Base-by-base conservation (phyloP, 2,888 invertebrate genomes). In the Rhopalosiphum nymphaeae region DNA sequence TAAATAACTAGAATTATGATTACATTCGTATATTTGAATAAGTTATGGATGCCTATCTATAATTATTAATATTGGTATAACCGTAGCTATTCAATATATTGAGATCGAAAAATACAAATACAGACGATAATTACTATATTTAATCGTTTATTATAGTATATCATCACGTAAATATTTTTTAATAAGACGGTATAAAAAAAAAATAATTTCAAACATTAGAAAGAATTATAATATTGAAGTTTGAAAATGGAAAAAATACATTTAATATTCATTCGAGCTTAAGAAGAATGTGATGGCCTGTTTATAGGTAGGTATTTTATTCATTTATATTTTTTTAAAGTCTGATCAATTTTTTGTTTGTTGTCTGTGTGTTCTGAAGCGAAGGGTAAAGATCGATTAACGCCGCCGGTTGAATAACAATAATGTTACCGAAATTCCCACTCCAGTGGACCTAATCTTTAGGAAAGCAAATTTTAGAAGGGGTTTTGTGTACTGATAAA, bases 361-460 rank as follows among this genome's bases (percentile, higher is more conserved):
- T 93, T 93, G 84, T 93, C 84, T 89, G 93, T 84, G 84, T 93
- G 93, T 93, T 53, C 2, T 57, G 84, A 36, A 93, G 78, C 93
- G 93, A 57, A 56, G 84, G 56, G 56, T 44, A 84, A 84, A 89
- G 56, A 84, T 84, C 84, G 89, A 93, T 93, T 89, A 93, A 92
- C n/a, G 36, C 84, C 53, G 10, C 56, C 89, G 56, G 93, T 57
- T 89, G 89, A 93, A 93, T 84, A 93, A 93, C 89, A 93, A 84
- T 93, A 56, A 93, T 84, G 56, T 13, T 57, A 89, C 93, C 5
- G 36, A 84, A 92, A 92, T 87, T 92, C 49, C 49, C 49, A 49
- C 49, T 67, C 49, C 53, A 49, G 49, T 42, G 46, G 42, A 56
- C 84, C 92, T 29, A n/a, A 89, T 56, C 56, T 84, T 16, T 29